Evolutionary conservation across 1,140 invertebrate genomes (phyloP), one percentile per base, ranked within the genome.

Genomic region (Drosophila kanapiae): DNA sequence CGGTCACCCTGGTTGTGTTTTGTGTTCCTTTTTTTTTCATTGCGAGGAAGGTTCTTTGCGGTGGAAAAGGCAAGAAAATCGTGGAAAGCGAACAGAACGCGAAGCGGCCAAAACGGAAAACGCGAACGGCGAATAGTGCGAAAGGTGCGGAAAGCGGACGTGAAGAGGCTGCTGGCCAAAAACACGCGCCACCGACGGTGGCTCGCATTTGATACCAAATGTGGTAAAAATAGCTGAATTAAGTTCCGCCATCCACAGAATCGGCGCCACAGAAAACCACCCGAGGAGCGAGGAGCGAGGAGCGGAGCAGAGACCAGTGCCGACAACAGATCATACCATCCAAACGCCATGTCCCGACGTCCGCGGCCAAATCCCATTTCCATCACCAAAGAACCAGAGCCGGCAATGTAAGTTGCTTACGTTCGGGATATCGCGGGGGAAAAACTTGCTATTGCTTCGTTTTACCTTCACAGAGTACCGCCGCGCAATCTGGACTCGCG

Each of bases 401-500:
- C 58, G 45, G 57, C 85, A 43, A 68, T 88, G 84, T 88, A 84
- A 90, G 83, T 8, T 31, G 31, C 31, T 1, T 8, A 31, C 5
- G 23, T 27, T 38, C 9, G 18, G 10, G 14, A 13, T n/a, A n/a
- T 27, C n/a, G 6, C 42, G 27, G 10, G 18, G 29, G 10, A 14
- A 2, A 2, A 16, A 37, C 42, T 7, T 13, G 1, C n/a, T n/a
- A 18, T 59, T 31, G 31, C 33, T 53, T 8, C 53, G 31, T 23
- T 18, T 42, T n/a, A 6, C 11, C 9, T 1, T 37, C 45, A 7
- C 51, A 92, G 91, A 31, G 78, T 85, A 6, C 91, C 91, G 38
- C 97, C 97, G 75, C 94, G 96, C 53, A 97, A 98, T 93, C 93
- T 98, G 72, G 97, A 98, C 83, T 97, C 96, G 82, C 94, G 95